Base-by-base conservation (phyloP, 2,797 vertebrate genomes). In the Tragopan temminckii region DNA sequence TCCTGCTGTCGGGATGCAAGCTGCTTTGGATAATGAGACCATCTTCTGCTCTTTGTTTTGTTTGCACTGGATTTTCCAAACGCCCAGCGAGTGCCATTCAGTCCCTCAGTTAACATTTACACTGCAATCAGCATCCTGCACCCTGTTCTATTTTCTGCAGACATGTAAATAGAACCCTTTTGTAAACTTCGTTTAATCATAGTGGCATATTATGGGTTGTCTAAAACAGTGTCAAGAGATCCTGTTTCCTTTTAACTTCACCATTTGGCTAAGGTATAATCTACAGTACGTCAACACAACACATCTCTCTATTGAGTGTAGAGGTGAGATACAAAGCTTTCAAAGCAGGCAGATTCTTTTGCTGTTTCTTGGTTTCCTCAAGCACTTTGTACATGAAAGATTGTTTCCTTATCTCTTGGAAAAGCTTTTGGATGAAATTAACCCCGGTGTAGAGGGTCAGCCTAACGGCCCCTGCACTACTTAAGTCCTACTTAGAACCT, bases 161-260 rank as follows among this genome's bases (percentile, higher is more conserved):
- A 96, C 96, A 93, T 97, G 97, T 97, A 98, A 98, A 98, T 97
- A 98, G 97, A 98, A 97, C 80, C 92, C 97, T 96, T 97, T 94
- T 96, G 96, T 97, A 97, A 95, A 95, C 95, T 94, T 74, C 68
- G 1, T 96, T 97, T 95, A 97, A 97, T 91, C 91, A 95, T 95
- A 96, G 94, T 89, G 97, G 95, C 31, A 23, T 97, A 97, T 97
- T 98, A 97, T 96, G 94, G 94, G 97, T 96, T 97, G 97, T 97
- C 97, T 97, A 96, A 97, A 97, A 97, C 78, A 83, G 97, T 95
- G 97, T 98, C 97, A 97, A 96, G 97, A 97, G 97, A 97, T 97
- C 97, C 97, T 97, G 96, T 97, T 98, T 97, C 97, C 96, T 97
- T 97, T 97, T 95, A 96, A 92, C 95, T 95, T 91, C 91, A 81